These are phyloP conservation scores for Enteromius argenteus DNA, from an alignment of 2,797 vertebrate species.

Conservation along the genomic window DNA sequence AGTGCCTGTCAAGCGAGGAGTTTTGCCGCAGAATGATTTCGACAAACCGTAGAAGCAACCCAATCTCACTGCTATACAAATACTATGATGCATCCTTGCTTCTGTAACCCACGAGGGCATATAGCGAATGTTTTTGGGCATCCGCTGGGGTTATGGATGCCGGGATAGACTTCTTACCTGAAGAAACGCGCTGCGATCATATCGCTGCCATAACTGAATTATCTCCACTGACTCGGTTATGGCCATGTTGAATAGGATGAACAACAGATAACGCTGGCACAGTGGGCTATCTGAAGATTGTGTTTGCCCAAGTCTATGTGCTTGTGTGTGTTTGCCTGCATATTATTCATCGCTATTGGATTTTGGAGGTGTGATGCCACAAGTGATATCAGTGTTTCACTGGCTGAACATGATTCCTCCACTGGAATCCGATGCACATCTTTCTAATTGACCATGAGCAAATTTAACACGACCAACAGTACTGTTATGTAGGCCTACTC, in stretches of 20 bases:
- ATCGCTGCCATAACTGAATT: conserved; percentile 43
- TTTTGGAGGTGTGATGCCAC: conserved; percentile 34
- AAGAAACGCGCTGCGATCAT: conserved; percentile 11
- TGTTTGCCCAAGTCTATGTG: conserved; percentile 24
- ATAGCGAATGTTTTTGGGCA: conserved; percentile 21
- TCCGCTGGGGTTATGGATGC: conserved; percentile 11
- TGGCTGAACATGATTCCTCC: conserved; percentile 13
- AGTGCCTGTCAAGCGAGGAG: conserved; percentile 39
- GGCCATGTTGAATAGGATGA: conserved; percentile 41
- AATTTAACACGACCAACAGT: background rate
- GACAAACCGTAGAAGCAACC: conserved; percentile 17
- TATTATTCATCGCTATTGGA: conserved; percentile 36
- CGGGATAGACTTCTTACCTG: conserved; percentile 23
- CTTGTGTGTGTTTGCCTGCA: conserved; percentile 27
- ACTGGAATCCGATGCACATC: conserved; percentile 1
- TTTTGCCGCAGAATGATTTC: conserved; percentile 36
- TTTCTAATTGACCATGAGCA: background rate
- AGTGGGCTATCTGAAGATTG: conserved; percentile 34
- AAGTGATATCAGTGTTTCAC: conserved; percentile 14
- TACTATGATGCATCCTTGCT: conserved; percentile 27
- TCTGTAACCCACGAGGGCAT: background rate
- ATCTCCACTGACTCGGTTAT: conserved; percentile 42
- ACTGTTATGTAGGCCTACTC: background rate
- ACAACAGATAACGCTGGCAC: conserved; percentile 32
- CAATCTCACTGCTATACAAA: conserved; percentile 17